Evolutionary conservation across 2,888 invertebrate species (phyloP), one percentile per base, ranked within the genome.

Genomic region (Carabus problematicus): DNA sequence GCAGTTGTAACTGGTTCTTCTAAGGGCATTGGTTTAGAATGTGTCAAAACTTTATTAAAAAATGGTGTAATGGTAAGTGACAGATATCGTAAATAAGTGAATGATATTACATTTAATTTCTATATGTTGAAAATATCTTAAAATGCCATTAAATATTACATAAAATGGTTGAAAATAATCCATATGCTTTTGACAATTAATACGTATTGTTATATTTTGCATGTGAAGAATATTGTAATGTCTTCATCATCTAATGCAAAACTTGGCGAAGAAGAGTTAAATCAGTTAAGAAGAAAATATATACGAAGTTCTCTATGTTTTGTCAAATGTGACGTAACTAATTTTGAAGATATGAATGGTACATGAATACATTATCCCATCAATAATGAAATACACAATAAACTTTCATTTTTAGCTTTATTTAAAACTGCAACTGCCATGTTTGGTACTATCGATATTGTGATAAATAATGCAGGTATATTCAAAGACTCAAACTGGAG

Each of bases 401-500:
- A 47, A 29, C 29, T 9, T 16, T 52, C 6, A 6, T 18, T 52
- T 52, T 11, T 52, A 52, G 52, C 12, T 59, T 18, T 41, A 59
- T 16, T 41, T 12, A 42, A 12, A 11, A 12, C 42, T 41, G 42
- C 42, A 59, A 41, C 16, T 9, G 59, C 40, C 3, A 11, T 41
- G 14, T 59, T 59, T 42, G 59, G 59, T 14, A 16, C 8, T 14
- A 14, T 59, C 12, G 86, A 87, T 72, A 85, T 88, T 68, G 83
- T 87, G 1, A 82, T 87, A 18, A 93, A 92, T 81, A 92, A 92
- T 80, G 92, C 92, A 9, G 92, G 92, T 4, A 88, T 91, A 45
- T 88, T 91, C 87, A 90, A 91, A 78, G 91, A 91, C 77, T 83
- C 89, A 74, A 87, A 90, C 75, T 91, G 91, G 91, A 89, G 91